Conservation (phyloP, 2,113 vertebrate genomes). For the Clinocottus analis region DNA sequence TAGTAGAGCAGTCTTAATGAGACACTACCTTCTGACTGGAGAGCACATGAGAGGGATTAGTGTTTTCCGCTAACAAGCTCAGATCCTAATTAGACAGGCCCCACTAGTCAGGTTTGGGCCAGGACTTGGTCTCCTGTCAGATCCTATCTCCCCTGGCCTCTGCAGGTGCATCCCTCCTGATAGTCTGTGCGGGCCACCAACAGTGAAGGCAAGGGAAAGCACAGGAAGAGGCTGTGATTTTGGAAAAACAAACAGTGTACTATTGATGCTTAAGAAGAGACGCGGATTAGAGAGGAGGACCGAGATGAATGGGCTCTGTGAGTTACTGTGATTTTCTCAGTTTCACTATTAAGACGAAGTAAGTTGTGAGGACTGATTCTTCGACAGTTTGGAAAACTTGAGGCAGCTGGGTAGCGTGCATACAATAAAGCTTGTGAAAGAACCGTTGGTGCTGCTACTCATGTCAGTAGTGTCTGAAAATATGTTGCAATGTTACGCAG, state of each 20-base stretch:
- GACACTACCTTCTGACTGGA: slow-evolving; percentile 81
- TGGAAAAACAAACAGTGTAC: slow-evolving; percentile 62
- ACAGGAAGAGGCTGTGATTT: slow-evolving; percentile 61
- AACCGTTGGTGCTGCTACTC: not conserved
- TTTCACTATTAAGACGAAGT: slow-evolving; percentile 29
- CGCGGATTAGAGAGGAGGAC: slow-evolving; percentile 52
- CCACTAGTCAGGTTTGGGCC: slow-evolving; percentile 66
- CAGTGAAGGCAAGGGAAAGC: slow-evolving; percentile 49
- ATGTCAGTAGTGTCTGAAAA: not conserved
- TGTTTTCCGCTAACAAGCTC: slow-evolving; percentile 81
- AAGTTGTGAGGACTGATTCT: slow-evolving; percentile 9
- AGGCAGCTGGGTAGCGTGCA: not conserved
- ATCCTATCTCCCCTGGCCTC: slow-evolving; percentile 66
- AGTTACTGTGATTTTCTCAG: slow-evolving; percentile 39
- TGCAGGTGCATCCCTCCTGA: slow-evolving; percentile 73
- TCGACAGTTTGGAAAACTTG: slow-evolving; percentile 43
- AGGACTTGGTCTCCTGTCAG: slow-evolving; percentile 51
- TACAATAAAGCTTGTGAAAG: not conserved
- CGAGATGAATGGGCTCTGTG: slow-evolving; percentile 52
- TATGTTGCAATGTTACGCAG: not conserved
- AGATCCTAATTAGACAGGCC: slow-evolving; percentile 83
- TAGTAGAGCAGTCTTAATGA: slow-evolving; percentile 78
- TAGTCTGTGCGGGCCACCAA: slow-evolving; percentile 28
- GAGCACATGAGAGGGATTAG: slow-evolving; percentile 86
- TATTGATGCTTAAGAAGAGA: slow-evolving; percentile 55